Evolutionary conservation across 2,797 vertebrate species (phyloP).

Genomic region (Dermochelys coriacea): DNA sequence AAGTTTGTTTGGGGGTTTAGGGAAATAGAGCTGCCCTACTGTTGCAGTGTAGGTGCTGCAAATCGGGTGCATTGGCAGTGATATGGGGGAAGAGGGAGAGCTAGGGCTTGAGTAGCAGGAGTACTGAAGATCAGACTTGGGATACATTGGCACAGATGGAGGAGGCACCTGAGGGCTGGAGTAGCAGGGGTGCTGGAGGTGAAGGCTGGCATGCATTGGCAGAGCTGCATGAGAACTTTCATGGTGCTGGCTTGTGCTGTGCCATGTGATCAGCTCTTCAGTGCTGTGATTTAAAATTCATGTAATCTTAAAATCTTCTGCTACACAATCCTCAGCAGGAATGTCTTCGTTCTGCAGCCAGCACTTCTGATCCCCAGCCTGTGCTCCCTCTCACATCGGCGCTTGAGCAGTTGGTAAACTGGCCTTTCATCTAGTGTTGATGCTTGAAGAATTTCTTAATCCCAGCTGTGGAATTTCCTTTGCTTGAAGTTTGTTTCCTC

Average conservation of each 20-base stretch:
- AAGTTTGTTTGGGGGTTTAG: neutral
- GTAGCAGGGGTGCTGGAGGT: too few relatives aligned
- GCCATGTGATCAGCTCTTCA: neutral
- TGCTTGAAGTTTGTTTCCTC: neutral
- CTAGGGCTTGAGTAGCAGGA: neutral
- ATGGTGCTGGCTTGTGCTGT: neutral
- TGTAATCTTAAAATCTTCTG: neutral
- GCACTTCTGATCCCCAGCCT: neutral
- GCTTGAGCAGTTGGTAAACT: neutral
- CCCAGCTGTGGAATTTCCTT: fast-evolving
- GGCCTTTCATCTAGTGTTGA: neutral
- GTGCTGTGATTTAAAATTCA: neutral
- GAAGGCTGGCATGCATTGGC: neutral
- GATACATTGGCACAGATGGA: neutral
- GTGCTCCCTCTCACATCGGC: neutral
- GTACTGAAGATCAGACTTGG: neutral
- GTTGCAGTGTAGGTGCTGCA: too few relatives aligned
- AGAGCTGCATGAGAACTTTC: neutral
- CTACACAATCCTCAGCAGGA: neutral
- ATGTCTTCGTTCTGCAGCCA: neutral
- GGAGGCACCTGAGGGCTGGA: neutral
- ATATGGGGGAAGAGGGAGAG: neutral
- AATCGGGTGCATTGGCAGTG: neutral
- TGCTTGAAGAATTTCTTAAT: neutral
- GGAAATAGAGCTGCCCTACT: neutral